These are phyloP conservation scores for Chelonia mydas DNA, from an alignment of 2,797 vertebrate species.

Conservation along the genomic window DNA sequence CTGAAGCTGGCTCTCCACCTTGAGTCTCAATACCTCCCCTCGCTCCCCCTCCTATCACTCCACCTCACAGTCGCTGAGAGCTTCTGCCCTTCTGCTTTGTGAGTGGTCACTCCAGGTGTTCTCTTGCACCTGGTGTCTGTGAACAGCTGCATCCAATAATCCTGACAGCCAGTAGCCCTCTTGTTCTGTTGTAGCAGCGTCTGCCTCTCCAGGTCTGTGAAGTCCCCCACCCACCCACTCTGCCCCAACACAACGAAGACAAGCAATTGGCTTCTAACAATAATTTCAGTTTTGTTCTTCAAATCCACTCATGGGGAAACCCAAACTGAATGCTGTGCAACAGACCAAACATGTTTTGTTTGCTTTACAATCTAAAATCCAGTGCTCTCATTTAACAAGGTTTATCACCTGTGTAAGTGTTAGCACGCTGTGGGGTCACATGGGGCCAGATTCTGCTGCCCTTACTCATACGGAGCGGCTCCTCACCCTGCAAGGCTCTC, in stretches of 20 bases:
- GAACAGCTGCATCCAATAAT: background rate
- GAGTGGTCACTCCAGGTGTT: too few relatives aligned
- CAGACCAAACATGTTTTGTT: background rate
- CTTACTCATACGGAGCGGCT: background rate
- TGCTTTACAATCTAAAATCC: background rate
- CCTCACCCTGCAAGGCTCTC: background rate
- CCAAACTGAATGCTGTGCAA: background rate
- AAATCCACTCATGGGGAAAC: background rate
- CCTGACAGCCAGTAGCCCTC: background rate
- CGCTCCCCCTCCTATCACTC: background rate
- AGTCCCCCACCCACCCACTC: constrained; percentile 6
- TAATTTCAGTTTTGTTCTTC: background rate
- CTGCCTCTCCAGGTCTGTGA: background rate
- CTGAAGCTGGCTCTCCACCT: too few relatives aligned
- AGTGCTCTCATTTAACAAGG: background rate
- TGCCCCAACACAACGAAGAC: background rate
- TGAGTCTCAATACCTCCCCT: too few relatives aligned
- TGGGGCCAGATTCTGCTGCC: background rate
- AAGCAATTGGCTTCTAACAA: background rate
- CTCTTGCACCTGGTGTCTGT: too few relatives aligned
- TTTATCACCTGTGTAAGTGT: background rate
- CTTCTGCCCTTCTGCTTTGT: too few relatives aligned
- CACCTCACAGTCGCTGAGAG: background rate
- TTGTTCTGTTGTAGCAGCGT: background rate
- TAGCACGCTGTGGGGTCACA: too few relatives aligned